phyloP scores from a whole-genome alignment of 2,797 vertebrate species.

The Anabas testudineus region DNA sequence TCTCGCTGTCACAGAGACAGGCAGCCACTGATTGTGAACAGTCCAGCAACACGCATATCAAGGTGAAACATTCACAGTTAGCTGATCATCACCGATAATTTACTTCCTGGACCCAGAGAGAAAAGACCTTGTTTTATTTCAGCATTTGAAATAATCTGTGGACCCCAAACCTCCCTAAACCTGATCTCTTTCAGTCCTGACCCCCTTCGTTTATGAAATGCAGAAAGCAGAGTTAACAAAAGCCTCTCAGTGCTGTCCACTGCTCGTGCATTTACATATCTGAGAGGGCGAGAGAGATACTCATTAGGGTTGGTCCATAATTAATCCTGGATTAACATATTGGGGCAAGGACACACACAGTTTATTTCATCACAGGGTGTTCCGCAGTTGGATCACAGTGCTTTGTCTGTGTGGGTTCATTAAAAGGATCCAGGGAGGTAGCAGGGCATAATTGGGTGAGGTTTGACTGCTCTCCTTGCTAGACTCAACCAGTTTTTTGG shows the following conservation, averaged over 20 bases:
- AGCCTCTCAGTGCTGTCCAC: constrained; percentile 65
- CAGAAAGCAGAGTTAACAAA: constrained; percentile 53
- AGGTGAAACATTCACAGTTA: constrained; percentile 9
- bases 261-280: constrained; percentile 79
- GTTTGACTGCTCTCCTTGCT: constrained; percentile 37
- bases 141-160: constrained; percentile 44
- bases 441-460: constrained; percentile 54
- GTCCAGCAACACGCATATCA: background rate
- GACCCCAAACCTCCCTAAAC: constrained; percentile 49
- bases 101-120: background rate
- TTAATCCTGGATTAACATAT: constrained; percentile 82
- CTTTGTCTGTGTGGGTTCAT: constrained; percentile 72
- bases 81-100: constrained; percentile 1
- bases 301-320: constrained; percentile 77
- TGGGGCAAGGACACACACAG: constrained; percentile 77
- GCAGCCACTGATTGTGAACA: constrained; percentile 22
- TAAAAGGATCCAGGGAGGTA: constrained; percentile 70
- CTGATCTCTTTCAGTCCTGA: constrained; percentile 22
- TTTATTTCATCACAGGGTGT: constrained; percentile 76
- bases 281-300: constrained; percentile 70
- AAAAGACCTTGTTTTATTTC: background rate
- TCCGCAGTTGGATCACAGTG: constrained; percentile 68
- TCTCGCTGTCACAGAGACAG: constrained; percentile 13
- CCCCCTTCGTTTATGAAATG: constrained; percentile 42
- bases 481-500: constrained; percentile 30